Evolutionary conservation across 1,140 invertebrate genomes (phyloP).

Genomic region (Diorhabda sublineata): DNA sequence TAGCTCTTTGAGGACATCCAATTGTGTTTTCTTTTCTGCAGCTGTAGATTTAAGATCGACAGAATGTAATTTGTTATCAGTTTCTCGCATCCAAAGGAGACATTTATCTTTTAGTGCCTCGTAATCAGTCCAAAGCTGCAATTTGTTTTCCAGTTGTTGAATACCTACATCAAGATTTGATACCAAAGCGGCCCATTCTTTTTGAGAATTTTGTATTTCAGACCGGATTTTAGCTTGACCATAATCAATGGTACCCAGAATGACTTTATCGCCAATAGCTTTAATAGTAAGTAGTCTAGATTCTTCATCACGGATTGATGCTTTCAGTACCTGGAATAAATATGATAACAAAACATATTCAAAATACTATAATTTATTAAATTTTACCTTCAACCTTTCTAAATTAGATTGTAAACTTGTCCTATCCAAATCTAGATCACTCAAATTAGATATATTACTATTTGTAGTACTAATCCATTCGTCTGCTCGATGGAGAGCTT

Average conservation of each 20-base stretch:
- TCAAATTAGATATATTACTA: slow-evolving; percentile 81
- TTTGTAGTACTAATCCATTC: slow-evolving; percentile 90
- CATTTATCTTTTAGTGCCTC: slow-evolving; percentile 83
- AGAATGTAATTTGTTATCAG: slow-evolving; percentile 82
- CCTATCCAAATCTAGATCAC: slow-evolving; percentile 80
- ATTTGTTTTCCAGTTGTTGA: slow-evolving; percentile 70
- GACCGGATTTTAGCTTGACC: slow-evolving; percentile 82
- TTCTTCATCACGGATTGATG: slow-evolving; percentile 80
- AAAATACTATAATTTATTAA: slow-evolving; percentile 7
- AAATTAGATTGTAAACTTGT: slow-evolving; percentile 86
- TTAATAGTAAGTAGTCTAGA: slow-evolving; percentile 75
- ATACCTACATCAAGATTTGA: slow-evolving; percentile 73
- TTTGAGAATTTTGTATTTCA: slow-evolving; percentile 81
- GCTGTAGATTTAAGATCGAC: slow-evolving; percentile 82
- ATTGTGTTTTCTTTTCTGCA: slow-evolving; percentile 77
- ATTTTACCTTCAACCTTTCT: slow-evolving; percentile 75
- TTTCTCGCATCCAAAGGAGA: slow-evolving; percentile 82
- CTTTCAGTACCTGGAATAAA: slow-evolving; percentile 61
- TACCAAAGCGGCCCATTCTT: slow-evolving; percentile 83
- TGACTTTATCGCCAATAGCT: slow-evolving; percentile 79
- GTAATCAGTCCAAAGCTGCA: slow-evolving; percentile 88
- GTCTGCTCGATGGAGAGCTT: slow-evolving; percentile 80
- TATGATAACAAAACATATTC: neutral
- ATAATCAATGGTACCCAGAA: slow-evolving; percentile 79
- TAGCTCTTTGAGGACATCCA: slow-evolving; percentile 71